Evolutionary conservation across 2,888 invertebrate species (phyloP).

Genomic region (Troides helena): DNA sequence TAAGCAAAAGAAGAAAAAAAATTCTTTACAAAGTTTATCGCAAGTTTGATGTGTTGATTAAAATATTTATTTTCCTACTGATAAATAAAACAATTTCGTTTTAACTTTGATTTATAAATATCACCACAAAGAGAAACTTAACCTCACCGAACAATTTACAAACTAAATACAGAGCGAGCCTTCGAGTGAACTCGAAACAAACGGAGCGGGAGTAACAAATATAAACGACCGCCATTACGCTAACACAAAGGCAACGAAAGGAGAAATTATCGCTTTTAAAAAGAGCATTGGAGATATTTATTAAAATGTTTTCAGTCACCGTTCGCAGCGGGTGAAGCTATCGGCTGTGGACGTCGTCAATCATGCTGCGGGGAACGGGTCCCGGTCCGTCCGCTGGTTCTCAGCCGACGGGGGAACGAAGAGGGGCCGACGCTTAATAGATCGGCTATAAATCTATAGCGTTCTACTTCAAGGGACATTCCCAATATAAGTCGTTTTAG

Average conservation of each 20-base stretch:
- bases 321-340: constrained; percentile 53
- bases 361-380: constrained; percentile 45
- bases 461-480: constrained; percentile 13
- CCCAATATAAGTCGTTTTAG: constrained; percentile 11
- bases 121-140: constrained; percentile 4
- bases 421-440: constrained; percentile 45
- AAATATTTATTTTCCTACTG: background rate
- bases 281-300: constrained; percentile 51
- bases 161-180: constrained; percentile 6
- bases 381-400: constrained; percentile 40
- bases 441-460: constrained; percentile 43
- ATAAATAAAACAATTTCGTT: background rate
- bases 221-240: constrained; percentile 44
- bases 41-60: no score
- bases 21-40: no score
- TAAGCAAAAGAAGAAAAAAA: no score
- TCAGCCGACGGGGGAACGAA: constrained; percentile 38
- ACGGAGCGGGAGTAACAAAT: constrained; percentile 33
- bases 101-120: background rate
- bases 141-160: constrained; percentile 4
- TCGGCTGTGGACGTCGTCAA: constrained; percentile 53
- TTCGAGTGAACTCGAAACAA: constrained; percentile 8
- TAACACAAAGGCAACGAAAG: constrained; percentile 53
- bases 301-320: constrained; percentile 48
- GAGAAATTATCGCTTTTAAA: constrained; percentile 70